Evolutionary conservation across 2,888 invertebrate genomes (phyloP), one percentile per base, ranked within the genome.

Genomic region (Pterobdella sp.): DNA sequence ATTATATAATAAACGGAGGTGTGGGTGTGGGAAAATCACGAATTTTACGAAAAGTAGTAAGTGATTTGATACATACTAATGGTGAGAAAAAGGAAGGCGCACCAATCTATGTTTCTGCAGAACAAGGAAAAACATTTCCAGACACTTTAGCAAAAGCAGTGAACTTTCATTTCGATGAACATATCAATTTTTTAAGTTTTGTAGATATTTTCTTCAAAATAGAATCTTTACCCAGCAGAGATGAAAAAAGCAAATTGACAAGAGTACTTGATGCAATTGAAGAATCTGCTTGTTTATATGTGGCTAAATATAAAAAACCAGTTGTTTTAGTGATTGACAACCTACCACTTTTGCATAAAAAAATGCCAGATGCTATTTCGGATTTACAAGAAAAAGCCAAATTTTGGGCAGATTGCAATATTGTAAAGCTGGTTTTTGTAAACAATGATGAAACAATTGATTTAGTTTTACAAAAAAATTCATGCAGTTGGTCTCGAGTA

Each of bases 321-420:
- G 75, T 71, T n/a, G 77, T 78, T 14, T 49, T 78, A 1, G 73
- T 78, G n/a, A 76, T 78, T 31, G 78, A 78, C 68, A 76, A 74
- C 37, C 63, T 75, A 1, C 69, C 75, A 49, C 7, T 29, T 18
- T 65, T 78, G 7, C 31, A 67, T 14, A 18, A 63, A 35, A 36
- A 73, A 26, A 63, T 73, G 49, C 76, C 75, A 22, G 72, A 67
- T 31, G 74, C 77, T 1, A n/a, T 77, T 31, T 35, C 73, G 42
- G 63, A 35, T 34, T 49, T 76, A 22, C 76, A 78, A 70, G 74
- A 74, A n/a, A 78, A 78, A 67, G 78, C 78, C 22, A 78, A 77
- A 52, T 66, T 78, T n/a, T 78, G 77, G 78, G 76, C 77, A 4
- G 77, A 78, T 69, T 68, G 76, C 52, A 77, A 78, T 68, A 75